Conservation (phyloP, 2,888 invertebrate species). For the Melinopterus prodromus region DNA sequence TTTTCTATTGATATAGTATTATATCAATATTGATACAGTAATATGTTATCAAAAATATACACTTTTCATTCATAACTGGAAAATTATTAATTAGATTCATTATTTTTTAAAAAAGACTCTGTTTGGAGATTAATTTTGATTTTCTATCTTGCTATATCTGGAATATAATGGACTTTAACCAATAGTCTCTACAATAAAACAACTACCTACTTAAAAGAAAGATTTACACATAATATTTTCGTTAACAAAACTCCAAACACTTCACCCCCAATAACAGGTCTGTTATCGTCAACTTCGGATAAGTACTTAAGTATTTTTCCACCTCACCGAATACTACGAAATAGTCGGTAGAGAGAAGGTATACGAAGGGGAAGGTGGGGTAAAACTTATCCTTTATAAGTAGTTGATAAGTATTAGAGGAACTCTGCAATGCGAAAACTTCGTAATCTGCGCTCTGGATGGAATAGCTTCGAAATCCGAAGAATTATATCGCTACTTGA, state of each 20-base stretch:
- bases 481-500: conserved; percentile 4
- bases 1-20: too few species aligned
- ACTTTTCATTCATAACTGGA: too few species aligned
- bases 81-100: too few species aligned
- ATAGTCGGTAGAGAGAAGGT: background rate
- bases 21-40: too few species aligned
- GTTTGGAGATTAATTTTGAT: too few species aligned
- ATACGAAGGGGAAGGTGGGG: background rate
- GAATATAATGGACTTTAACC: too few species aligned
- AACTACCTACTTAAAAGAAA: too few species aligned
- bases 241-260: background rate
- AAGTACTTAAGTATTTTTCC: background rate
- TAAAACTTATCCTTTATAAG: conserved; percentile 4
- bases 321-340: background rate
- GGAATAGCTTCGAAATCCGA: conserved; percentile 4
- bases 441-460: background rate
- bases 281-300: background rate
- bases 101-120: too few species aligned
- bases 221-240: background rate
- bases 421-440: background rate
- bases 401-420: conserved; percentile 4
- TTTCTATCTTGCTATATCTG: too few species aligned
- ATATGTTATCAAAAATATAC: too few species aligned
- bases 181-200: too few species aligned
- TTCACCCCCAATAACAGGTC: background rate